Conservation (phyloP, 2,113 vertebrate genomes). For the Myrmecophaga tridactyla region DNA sequence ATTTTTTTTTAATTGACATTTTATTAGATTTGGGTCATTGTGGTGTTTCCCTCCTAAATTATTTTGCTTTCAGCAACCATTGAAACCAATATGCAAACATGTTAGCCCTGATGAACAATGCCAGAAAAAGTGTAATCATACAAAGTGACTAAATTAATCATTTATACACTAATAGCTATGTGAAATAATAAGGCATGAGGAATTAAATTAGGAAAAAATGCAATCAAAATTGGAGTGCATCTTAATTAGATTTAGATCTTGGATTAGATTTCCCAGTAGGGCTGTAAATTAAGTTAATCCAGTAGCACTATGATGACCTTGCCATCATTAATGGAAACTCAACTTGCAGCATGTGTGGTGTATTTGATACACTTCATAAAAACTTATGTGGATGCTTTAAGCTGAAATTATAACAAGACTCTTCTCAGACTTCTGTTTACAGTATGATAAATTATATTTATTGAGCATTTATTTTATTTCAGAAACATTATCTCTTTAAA, state of each 20-base stretch:
- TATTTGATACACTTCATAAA: slow-evolving; percentile 49
- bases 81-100: slow-evolving; percentile 61
- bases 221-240: slow-evolving; percentile 70
- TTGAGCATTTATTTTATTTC: not conserved
- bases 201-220: slow-evolving; percentile 70
- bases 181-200: slow-evolving; percentile 72
- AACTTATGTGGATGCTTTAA: slow-evolving; percentile 29
- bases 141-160: slow-evolving; percentile 76
- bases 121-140: slow-evolving; percentile 78
- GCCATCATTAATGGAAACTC: slow-evolving; percentile 51
- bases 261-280: slow-evolving; percentile 75
- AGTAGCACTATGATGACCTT: slow-evolving; percentile 54
- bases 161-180: slow-evolving; percentile 71
- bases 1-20: slow-evolving; percentile 45
- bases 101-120: slow-evolving; percentile 71
- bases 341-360: slow-evolving; percentile 20
- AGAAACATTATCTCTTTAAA: slow-evolving; percentile 9
- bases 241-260: slow-evolving; percentile 69
- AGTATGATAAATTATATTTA: slow-evolving; percentile 2
- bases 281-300: slow-evolving; percentile 58
- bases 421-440: slow-evolving; percentile 16
- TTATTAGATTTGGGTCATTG: slow-evolving; percentile 61
- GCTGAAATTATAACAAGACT: not conserved
- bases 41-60: slow-evolving; percentile 39
- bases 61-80: slow-evolving; percentile 74